Evolutionary conservation across 2,113 vertebrate genomes (phyloP).

Genomic region (Marmota monax): DNA sequence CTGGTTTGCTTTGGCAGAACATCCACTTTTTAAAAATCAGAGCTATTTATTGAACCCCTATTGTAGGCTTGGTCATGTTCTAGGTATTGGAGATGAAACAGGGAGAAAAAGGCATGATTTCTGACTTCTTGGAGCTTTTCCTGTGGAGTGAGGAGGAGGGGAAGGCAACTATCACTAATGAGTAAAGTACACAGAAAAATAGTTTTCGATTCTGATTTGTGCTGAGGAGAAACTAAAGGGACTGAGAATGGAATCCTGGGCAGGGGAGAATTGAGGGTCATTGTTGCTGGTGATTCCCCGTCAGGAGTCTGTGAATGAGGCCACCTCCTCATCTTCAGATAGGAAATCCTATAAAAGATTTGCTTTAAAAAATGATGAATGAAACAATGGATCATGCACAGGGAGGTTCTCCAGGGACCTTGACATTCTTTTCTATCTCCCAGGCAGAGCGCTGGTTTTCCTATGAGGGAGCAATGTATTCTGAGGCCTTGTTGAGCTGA

Average conservation of each 20-base stretch:
- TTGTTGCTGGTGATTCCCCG: neutral
- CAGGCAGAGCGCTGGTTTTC: slow-evolving; percentile 14
- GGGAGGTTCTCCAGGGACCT: neutral
- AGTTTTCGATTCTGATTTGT: neutral
- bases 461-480: neutral
- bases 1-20: slow-evolving; percentile 17
- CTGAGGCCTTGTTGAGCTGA: slow-evolving; percentile 24
- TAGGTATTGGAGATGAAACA: neutral
- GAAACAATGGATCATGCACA: neutral
- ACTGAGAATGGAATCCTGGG: neutral
- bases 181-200: neutral
- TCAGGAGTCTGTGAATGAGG: neutral
- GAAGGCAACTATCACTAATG: neutral
- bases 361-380: neutral
- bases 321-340: neutral
- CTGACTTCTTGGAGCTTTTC: neutral
- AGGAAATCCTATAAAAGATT: neutral
- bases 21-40: neutral
- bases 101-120: neutral
- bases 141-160: too few species aligned
- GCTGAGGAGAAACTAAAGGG: neutral
- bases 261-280: neutral
- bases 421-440: neutral
- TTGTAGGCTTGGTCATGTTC: neutral
- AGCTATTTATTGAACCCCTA: slow-evolving; percentile 18